A percentile compares a stretch with the other conserved stretches of the same genome.
Evolutionary conservation across 2,888 invertebrate species (phyloP).

Genomic region (Sesia bembeciformis): DNA sequence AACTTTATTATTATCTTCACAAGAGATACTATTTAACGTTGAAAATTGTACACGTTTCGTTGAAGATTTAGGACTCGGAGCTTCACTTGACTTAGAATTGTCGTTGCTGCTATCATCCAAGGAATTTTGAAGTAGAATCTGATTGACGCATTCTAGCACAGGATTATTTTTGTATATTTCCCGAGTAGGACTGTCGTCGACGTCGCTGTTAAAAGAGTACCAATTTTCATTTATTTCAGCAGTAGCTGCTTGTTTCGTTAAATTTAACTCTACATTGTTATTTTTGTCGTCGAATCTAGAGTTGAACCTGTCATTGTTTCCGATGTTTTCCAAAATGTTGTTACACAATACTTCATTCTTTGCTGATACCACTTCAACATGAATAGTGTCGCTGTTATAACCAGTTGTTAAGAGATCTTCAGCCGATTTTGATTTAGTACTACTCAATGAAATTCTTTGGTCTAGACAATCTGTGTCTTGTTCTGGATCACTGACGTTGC

Average conservation of each 20-base stretch:
- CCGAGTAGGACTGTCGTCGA: conserved; percentile 81
- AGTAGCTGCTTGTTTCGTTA: conserved; percentile 33
- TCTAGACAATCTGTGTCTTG: conserved; percentile 56
- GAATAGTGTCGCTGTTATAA: conserved; percentile 39
- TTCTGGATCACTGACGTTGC: conserved; percentile 68
- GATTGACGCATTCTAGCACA: conserved; percentile 89
- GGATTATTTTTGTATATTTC: conserved; percentile 87
- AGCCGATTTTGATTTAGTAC: conserved; percentile 47
- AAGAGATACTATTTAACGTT: conserved; percentile 76
- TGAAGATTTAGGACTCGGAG: conserved; percentile 61
- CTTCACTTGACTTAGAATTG: conserved; percentile 61
- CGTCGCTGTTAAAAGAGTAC: conserved; percentile 87
- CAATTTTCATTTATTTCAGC: conserved; percentile 81
- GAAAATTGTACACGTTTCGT: conserved; percentile 78
- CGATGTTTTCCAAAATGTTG: conserved; percentile 35
- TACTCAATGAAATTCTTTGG: conserved; percentile 39
- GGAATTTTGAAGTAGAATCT: conserved; percentile 85
- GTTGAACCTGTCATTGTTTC: conserved; percentile 39
- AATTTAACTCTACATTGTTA: conserved; percentile 39
- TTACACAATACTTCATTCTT: conserved; percentile 63
- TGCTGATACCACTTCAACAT: conserved; percentile 50
- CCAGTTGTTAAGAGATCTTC: conserved; percentile 45
- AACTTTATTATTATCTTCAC: conserved; percentile 50
- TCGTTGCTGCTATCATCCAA: conserved; percentile 74
- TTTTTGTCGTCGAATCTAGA: conserved; percentile 43